Evolutionary conservation across 2,888 invertebrate species (phyloP).

Genomic region (Epinotia nisella): DNA sequence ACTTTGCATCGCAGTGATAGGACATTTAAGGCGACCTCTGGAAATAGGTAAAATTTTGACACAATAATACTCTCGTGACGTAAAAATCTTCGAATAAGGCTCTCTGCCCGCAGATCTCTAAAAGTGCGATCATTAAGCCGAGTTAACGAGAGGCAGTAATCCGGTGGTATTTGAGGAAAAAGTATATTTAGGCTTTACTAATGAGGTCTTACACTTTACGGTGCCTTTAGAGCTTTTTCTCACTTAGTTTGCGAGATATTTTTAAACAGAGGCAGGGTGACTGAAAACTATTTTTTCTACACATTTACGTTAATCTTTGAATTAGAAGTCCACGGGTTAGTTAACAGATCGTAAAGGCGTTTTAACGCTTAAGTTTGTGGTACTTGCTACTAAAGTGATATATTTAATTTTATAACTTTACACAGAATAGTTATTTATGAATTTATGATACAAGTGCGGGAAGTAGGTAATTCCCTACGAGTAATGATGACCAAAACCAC

Average conservation of each 20-base stretch:
- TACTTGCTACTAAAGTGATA: too few species aligned
- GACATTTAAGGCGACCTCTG: too few species aligned
- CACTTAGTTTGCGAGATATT: neutral
- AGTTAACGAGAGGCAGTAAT: conserved; percentile 39
- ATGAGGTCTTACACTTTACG: conserved; percentile 42
- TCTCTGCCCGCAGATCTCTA: conserved; percentile 18
- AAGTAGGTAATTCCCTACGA: too few species aligned
- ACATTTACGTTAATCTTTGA: neutral
- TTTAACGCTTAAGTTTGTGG: neutral
- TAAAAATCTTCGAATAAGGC: neutral
- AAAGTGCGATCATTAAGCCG: conserved; percentile 40
- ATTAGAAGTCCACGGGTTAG: neutral
- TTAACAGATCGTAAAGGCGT: neutral
- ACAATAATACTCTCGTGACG: too few species aligned
- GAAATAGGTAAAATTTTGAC: too few species aligned
- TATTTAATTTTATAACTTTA: too few species aligned
- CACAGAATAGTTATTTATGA: too few species aligned
- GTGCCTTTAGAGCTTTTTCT: conserved; percentile 16
- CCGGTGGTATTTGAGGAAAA: conserved; percentile 36
- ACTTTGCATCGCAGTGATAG: too few species aligned
- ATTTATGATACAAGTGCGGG: too few species aligned
- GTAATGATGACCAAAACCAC: too few species aligned
- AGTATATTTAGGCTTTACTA: conserved; percentile 44
- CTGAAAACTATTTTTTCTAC: conserved; percentile 3
- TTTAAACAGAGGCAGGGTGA: conserved; percentile 4